Base-by-base conservation (phyloP, 2,113 vertebrate species). In the Sceloporus tristichus region DNA sequence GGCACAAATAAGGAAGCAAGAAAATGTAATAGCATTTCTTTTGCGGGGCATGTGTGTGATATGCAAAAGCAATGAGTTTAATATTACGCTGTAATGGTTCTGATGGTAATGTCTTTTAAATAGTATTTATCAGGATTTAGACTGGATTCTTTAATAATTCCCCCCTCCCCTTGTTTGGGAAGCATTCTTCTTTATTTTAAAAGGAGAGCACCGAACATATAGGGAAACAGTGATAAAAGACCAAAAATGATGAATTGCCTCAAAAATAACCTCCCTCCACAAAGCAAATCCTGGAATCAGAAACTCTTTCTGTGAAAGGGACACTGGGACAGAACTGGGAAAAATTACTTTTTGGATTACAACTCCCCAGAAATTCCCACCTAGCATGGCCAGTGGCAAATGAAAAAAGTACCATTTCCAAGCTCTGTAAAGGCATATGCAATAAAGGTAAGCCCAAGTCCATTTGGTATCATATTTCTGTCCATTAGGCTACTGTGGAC, bases 41-140 rank as follows among this genome's bases (percentile, higher is more conserved):
- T 93, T 93, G 93, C 96, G 93, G 93, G 96, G 93, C 38, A 40
- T 34, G 40, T 77, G 42, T 18, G 87, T 75, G 89, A 93, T 66
- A 87, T 82, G 90, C 11, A 14, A 91, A 94, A 95, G 90, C 94
- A 94, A 89, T 92, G 93, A 94, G 92, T 94, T 95, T 94, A 92
- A 95, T 95, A 96, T 94, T 92, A 94, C 93, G 83, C 87, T 93
- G 82, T 90, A 95, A 95, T 82, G 70, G 85, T 88, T 92, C 87
- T 66, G 81, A 78, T 74, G 84, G 87, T 81, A 88, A 93, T 91
- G 70, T 91, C 93, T 94, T 95, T 95, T 88, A 76, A 94, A 48
- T 54, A 62, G 62, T 3, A 7, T 96, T 96, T 96, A 94, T 94
- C 82, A 88, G 77, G 81, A 89, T 93, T 93, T 90, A 92, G 91